A percentile compares a stretch with the other conserved stretches of the same genome.
Evolutionary conservation across 2,113 vertebrate species (phyloP).

Genomic region (Limanda limanda): DNA sequence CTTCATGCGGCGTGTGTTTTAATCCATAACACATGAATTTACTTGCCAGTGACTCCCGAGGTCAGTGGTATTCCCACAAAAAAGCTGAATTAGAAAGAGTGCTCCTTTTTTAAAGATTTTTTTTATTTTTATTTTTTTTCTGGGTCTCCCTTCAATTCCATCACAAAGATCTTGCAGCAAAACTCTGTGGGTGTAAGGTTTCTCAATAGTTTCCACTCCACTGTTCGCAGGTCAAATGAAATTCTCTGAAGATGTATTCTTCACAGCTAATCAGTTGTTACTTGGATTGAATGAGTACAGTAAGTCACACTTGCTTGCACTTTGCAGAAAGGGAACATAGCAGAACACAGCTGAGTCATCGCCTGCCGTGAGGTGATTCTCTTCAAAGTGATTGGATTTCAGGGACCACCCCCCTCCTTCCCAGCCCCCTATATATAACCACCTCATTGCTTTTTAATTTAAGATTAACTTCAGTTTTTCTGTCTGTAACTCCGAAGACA

Average conservation of each 20-base stretch:
- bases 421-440: constrained; percentile 52
- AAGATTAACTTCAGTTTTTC: constrained; percentile 74
- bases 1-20: constrained; percentile 48
- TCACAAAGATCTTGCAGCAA: constrained; percentile 64
- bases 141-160: constrained; percentile 50
- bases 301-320: constrained; percentile 73
- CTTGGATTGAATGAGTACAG: constrained; percentile 72
- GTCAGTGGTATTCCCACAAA: constrained; percentile 47
- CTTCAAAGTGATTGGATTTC: constrained; percentile 71
- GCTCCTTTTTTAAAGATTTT: constrained; percentile 57
- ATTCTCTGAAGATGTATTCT: constrained; percentile 78
- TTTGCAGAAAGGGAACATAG: constrained; percentile 59
- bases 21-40: constrained; percentile 52
- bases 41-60: constrained; percentile 42
- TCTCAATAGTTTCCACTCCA: constrained; percentile 75
- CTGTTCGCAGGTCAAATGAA: constrained; percentile 72
- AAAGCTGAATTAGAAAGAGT: constrained; percentile 63
- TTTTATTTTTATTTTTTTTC: constrained; percentile 78
- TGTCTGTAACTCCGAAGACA: constrained; percentile 38
- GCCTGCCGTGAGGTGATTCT: constrained; percentile 66
- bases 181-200: constrained; percentile 69
- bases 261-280: constrained; percentile 81
- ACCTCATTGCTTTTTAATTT: constrained; percentile 80
- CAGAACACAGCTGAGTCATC: constrained; percentile 65
- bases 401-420: constrained; percentile 45